Evolutionary conservation across 2,888 invertebrate species (phyloP), one percentile per base, ranked within the genome.

Genomic region (Zelleria hepariella): DNA sequence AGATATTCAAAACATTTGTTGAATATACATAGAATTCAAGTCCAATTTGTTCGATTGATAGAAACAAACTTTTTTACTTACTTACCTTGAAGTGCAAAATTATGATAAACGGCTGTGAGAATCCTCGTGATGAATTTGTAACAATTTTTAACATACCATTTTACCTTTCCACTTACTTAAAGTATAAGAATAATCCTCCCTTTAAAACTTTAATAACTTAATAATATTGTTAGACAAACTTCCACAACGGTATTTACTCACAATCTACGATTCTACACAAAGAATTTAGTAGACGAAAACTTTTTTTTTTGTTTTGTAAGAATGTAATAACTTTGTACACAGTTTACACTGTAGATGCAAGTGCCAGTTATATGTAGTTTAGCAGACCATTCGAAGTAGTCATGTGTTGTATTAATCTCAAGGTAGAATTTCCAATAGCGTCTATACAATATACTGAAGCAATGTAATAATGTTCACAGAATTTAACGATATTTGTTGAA

Each of bases 91-190:
- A 77, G 78, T 81, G 70, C 75, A 78, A 79, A 74, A 66, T 65
- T 64, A 70, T 63, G 69, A 64, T 68, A 70, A 61, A 72, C 72
- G 82, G 82, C 82, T 82, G 82, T 82, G 82, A 82, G 72, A 67
- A 65, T 69, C 64, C 62, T 71, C 72, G 76, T 80, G 72, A 75
- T 78, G 68, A 71, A 68, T 78, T 78, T 78, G 18, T 51, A 51
- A 58, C 57, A 47, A 18, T 58, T 51, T 58, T 48, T 57, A 24
- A 15, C 56, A 32, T 32, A 54, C 27, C 24, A n/a, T 54, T 62
- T 55, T 62, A 48, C 51, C 62, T 62, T 55, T 62, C 53, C 15
- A 59, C 42, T 26, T 59, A 49, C 51, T 59, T 42, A 15, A 42
- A 32, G 2, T 42, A 3, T 42, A 42, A 42, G 21, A 27, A 26